A percentile compares a stretch with the other conserved stretches of the same genome.
Conservation (phyloP, 2,888 invertebrate genomes). For the Drosophila nr. perissopoda region DNA sequence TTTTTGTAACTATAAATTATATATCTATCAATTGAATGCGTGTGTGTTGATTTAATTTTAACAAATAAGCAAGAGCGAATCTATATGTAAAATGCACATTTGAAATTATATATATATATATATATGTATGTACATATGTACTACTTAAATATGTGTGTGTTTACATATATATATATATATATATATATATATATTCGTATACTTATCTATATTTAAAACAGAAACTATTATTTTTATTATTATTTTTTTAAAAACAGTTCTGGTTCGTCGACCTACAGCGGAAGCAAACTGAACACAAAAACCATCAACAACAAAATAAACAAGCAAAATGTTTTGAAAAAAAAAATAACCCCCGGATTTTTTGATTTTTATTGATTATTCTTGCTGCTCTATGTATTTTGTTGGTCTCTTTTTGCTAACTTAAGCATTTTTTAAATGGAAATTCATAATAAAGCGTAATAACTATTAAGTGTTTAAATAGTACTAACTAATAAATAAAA, state of each 20-base stretch:
- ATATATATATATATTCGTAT: conserved; percentile 5
- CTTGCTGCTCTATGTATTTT: background rate
- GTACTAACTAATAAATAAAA: conserved; percentile 63
- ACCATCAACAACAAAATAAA: conserved; percentile 58
- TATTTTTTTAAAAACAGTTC: conserved; percentile 59
- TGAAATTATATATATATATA: conserved; percentile 61
- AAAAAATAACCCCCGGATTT: conserved; percentile 18
- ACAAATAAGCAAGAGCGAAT: conserved; percentile 50
- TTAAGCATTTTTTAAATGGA: conserved; percentile 10
- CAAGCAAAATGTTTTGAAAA: conserved; percentile 61
- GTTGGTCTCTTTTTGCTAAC: conserved; percentile 13
- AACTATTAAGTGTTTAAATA: conserved; percentile 76
- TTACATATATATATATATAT: conserved; percentile 51
- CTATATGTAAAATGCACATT: conserved; percentile 70
- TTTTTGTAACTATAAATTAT: conserved; percentile 31
- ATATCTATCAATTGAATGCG: conserved; percentile 34
- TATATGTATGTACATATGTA: background rate
- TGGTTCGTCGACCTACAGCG: conserved; percentile 37
- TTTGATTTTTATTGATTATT: conserved; percentile 23
- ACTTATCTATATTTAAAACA: conserved; percentile 6
- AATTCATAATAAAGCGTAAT: conserved; percentile 52
- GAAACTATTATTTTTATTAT: conserved; percentile 67
- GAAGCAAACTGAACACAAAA: conserved; percentile 39
- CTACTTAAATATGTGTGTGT: conserved; percentile 4
- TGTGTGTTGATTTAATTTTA: conserved; percentile 50